Conservation (phyloP, 2,888 invertebrate genomes). For the Icerya purchasi region DNA sequence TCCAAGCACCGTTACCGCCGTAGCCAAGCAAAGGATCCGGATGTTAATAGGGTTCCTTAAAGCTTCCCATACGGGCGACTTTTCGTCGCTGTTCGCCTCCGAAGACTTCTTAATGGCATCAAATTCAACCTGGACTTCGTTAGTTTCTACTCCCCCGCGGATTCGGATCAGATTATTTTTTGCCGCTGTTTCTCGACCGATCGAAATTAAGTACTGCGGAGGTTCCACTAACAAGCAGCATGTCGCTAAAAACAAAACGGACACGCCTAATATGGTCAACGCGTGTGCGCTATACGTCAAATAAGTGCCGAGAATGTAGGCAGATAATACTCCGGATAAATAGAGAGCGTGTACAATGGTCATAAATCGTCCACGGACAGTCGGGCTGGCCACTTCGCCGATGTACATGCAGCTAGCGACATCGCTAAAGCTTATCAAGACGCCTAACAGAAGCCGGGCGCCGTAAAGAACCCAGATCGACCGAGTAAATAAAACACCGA, state of each 20-base stretch:
- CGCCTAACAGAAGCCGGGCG: slow-evolving; percentile 17
- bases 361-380: slow-evolving; percentile 16
- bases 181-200: slow-evolving; percentile 11
- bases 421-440: slow-evolving; percentile 18
- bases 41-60: no score
- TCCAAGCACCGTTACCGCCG: neutral
- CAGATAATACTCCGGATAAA: slow-evolving; percentile 17
- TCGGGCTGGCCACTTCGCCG: slow-evolving; percentile 16
- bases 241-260: slow-evolving; percentile 13
- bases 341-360: slow-evolving; percentile 17
- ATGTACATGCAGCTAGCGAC: slow-evolving; percentile 18
- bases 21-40: no score
- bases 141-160: no score
- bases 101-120: slow-evolving; percentile 5
- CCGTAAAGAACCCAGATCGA: slow-evolving; percentile 12
- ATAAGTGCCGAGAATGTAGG: slow-evolving; percentile 17
- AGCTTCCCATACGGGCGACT: no score
- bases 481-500: neutral
- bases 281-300: slow-evolving; percentile 15
- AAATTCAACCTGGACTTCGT: no score
- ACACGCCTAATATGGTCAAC: slow-evolving; percentile 13
- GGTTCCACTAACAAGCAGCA: slow-evolving; percentile 17
- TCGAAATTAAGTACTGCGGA: slow-evolving; percentile 15
- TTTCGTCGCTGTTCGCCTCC: no score
- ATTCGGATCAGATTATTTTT: slow-evolving; percentile 2